phyloP scores from a whole-genome alignment of 2,888 invertebrate genomes.

The Lordiphosa andalusiaca region DNA sequence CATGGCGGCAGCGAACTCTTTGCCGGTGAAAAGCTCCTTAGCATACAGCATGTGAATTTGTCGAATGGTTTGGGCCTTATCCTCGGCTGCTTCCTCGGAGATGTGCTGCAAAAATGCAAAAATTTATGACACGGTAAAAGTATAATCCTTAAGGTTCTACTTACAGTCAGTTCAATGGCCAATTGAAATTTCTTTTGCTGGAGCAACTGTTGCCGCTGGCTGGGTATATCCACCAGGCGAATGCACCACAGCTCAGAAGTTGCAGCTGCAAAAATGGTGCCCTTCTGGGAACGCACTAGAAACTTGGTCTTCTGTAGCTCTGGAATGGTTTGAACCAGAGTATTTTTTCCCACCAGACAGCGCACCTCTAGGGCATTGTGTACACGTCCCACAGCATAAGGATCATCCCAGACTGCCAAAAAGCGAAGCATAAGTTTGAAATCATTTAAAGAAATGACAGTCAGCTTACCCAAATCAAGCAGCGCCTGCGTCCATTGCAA shows the following conservation, averaged over 20 bases:
- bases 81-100: slow-evolving; percentile 89
- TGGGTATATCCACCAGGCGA: slow-evolving; percentile 88
- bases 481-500: slow-evolving; percentile 76
- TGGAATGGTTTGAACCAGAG: slow-evolving; percentile 88
- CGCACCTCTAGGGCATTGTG: slow-evolving; percentile 92
- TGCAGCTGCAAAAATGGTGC: slow-evolving; percentile 92
- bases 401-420: slow-evolving; percentile 90
- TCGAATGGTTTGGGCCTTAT: slow-evolving; percentile 89
- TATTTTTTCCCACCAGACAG: slow-evolving; percentile 87
- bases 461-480: slow-evolving; percentile 68
- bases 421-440: background rate
- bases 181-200: slow-evolving; percentile 96
- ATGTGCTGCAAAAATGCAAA: slow-evolving; percentile 81
- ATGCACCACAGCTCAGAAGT: slow-evolving; percentile 94
- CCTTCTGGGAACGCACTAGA: slow-evolving; percentile 87
- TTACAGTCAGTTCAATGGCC: slow-evolving; percentile 93
- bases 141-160: slow-evolving; percentile 59
- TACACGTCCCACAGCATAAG: slow-evolving; percentile 92
- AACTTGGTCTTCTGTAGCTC: slow-evolving; percentile 88
- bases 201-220: slow-evolving; percentile 91
- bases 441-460: no score
- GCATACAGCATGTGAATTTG: slow-evolving; percentile 95
- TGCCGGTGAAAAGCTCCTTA: slow-evolving; percentile 93
- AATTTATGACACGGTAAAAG: no score
- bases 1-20: slow-evolving; percentile 94